Base-by-base conservation (phyloP, 2,113 vertebrate species). In the Tragelaphus scriptus region DNA sequence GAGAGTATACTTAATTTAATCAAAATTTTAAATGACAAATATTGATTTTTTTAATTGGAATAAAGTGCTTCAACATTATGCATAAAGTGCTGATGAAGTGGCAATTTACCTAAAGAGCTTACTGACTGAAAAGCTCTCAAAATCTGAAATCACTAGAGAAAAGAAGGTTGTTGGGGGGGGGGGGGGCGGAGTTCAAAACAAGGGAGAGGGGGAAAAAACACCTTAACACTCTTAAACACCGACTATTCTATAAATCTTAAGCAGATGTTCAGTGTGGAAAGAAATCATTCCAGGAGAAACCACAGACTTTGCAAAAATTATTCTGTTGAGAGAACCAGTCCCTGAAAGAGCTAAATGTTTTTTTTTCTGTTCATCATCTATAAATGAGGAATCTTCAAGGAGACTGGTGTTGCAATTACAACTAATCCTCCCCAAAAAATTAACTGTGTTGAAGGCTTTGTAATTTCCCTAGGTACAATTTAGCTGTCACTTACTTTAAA, bases 401-500 rank as follows among this genome's bases (percentile, higher is more conserved):
- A 99, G 99, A 98, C 99, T 99, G 98, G 99, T 98, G 97, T 99
- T 99, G 99, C 99, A 99, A 99, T 99, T 99, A 99, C 99, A 99
- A 99, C 99, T 99, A 99, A 99, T 99, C 99, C 99, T 98, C 98
- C 98, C 99, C 92, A 99, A 99, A 99, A 99, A 99, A 99, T 99
- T 99, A 99, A 99, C 99, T 99, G 99, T 99, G 99, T 99, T 99
- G 99, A 99, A 99, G 99, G 99, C 99, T 99, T 99, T 99, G 99
- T 99, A 99, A 99, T 99, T 99, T 99, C 99, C 99, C 99, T 99
- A 99, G 99, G 99, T 99, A 99, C 99, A 99, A 99, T 99, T 99
- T 99, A 99, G 99, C 99, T 99, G 99, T 99, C 99, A 99, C 99
- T 99, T 99, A 99, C 99, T 99, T 99, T 99, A 99, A 99, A 99